These are phyloP conservation scores for Macropus fuliginosus DNA, from an alignment of 2,797 vertebrate species.

Conservation along the genomic window DNA sequence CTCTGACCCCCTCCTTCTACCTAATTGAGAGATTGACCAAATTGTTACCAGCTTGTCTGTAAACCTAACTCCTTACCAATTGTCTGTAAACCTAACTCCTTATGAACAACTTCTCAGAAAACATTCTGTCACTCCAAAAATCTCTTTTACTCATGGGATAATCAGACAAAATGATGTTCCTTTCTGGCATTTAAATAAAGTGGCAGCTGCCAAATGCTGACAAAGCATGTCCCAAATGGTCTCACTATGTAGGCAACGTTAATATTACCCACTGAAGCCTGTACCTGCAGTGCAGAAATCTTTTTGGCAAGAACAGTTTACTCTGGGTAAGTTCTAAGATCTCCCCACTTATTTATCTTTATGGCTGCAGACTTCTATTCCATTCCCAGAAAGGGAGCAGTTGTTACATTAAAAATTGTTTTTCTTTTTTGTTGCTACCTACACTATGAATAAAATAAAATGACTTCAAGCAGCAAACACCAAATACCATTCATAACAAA, in stretches of 20 bases:
- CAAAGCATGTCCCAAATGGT: neutral
- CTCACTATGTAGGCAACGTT: neutral
- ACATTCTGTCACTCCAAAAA: neutral
- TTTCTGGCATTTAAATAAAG: constrained; percentile 38
- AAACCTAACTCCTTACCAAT: neutral
- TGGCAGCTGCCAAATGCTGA: constrained; percentile 20
- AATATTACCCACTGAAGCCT: constrained; percentile 1
- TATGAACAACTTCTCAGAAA: neutral
- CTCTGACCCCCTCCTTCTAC: neutral
- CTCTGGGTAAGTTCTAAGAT: neutral
- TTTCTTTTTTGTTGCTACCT: neutral
- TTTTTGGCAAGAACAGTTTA: neutral
- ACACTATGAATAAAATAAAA: neutral
- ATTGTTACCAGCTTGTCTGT: neutral
- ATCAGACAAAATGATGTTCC: constrained; percentile 31
- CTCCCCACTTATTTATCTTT: constrained; percentile 4
- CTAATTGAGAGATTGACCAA: neutral
- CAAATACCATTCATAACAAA: neutral
- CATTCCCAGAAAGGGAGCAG: constrained; percentile 7
- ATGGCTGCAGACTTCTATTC: neutral
- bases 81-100: neutral
- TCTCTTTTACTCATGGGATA: constrained; percentile 4
- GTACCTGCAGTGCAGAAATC: neutral
- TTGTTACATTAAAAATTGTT: neutral
- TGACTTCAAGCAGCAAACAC: neutral